Evolutionary conservation across 2,797 vertebrate species (phyloP).

Genomic region (Crocodylus rhombifer): DNA sequence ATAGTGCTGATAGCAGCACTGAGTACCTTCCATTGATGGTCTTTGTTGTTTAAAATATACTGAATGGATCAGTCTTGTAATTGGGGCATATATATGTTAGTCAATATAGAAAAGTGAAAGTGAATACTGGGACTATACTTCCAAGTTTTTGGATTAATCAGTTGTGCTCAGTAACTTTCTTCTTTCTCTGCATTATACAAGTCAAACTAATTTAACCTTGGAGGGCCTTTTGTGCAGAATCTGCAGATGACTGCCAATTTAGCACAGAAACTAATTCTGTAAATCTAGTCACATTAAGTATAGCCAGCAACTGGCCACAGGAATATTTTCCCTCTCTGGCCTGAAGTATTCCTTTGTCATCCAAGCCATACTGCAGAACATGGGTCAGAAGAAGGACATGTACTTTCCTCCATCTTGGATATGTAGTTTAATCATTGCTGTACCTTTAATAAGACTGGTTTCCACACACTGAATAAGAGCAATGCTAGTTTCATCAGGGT

Average conservation of each 20-base stretch:
- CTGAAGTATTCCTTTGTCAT: neutral
- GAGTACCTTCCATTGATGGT: neutral
- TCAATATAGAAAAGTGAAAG: neutral
- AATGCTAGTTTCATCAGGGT: neutral
- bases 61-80: neutral
- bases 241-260: neutral
- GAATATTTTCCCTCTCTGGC: neutral
- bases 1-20: neutral
- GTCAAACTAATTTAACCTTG: neutral
- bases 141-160: neutral
- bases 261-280: neutral
- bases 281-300: neutral
- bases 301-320: neutral
- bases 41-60: neutral
- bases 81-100: neutral
- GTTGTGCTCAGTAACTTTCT: neutral
- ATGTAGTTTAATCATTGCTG: neutral
- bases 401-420: neutral
- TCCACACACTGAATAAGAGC: neutral
- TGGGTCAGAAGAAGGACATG: neutral
- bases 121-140: neutral
- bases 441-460: neutral
- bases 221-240: neutral
- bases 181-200: neutral
- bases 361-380: neutral